phyloP scores from a whole-genome alignment of 2,888 invertebrate genomes.

The Ecliptopera silaceata region DNA sequence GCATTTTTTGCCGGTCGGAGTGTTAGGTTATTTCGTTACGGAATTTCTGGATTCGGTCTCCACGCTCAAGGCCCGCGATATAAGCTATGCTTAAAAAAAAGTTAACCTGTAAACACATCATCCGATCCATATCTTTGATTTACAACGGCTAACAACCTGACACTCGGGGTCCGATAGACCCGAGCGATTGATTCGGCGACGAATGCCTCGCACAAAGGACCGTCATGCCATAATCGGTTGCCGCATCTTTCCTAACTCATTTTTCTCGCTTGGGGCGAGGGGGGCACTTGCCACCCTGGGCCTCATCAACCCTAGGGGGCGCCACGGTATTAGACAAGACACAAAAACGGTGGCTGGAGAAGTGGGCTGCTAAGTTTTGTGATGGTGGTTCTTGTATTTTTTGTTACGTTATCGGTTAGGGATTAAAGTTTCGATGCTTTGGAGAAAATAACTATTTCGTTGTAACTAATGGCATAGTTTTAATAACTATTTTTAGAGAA shows the following conservation, averaged over 20 bases:
- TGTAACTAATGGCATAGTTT: neutral
- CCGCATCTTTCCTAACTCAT: slow-evolving; percentile 84
- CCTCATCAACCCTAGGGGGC: slow-evolving; percentile 73
- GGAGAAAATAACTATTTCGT: neutral
- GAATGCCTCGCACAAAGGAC: slow-evolving; percentile 74
- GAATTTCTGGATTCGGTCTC: too few relatives aligned
- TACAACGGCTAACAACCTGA: slow-evolving; percentile 17
- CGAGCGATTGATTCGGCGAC: slow-evolving; percentile 71
- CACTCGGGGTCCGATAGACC: slow-evolving; percentile 45
- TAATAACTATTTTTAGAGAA: neutral
- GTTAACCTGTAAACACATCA: slow-evolving; percentile 6
- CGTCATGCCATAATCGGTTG: slow-evolving; percentile 78
- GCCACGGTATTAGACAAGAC: slow-evolving; percentile 82
- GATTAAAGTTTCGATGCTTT: slow-evolving; percentile 24
- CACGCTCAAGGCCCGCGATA: too few relatives aligned
- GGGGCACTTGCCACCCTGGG: slow-evolving; percentile 39
- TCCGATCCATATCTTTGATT: slow-evolving; percentile 14
- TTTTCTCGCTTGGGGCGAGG: slow-evolving; percentile 75
- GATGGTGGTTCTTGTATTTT: slow-evolving; percentile 56
- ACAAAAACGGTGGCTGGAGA: slow-evolving; percentile 79
- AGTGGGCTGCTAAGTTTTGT: slow-evolving; percentile 73
- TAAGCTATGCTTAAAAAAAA: neutral
- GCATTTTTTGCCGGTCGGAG: too few relatives aligned
- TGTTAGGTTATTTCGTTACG: too few relatives aligned
- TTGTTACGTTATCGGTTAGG: slow-evolving; percentile 45